These are phyloP conservation scores for Cryptotis parvus DNA, from an alignment of 2,113 vertebrate genomes.

Conservation along the genomic window DNA sequence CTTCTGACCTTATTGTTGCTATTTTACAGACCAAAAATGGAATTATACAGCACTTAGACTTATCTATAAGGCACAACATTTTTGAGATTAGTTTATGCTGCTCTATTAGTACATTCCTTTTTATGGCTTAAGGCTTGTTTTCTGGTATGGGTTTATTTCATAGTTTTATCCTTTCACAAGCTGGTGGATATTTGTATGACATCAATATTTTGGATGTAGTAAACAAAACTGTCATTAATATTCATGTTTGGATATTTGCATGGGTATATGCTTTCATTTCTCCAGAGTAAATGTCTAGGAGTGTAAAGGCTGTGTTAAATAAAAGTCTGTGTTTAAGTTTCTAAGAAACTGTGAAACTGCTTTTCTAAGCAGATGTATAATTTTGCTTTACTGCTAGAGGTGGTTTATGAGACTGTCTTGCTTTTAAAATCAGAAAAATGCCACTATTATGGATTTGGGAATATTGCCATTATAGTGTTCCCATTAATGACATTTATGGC, in stretches of 20 bases:
- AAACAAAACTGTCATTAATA: slow-evolving; percentile 9
- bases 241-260: background rate
- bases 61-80: background rate
- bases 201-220: background rate
- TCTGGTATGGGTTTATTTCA: background rate
- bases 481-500: background rate
- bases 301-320: background rate
- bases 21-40: background rate
- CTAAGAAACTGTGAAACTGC: background rate
- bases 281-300: background rate
- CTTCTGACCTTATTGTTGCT: background rate
- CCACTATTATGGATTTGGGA: background rate
- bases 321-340: background rate
- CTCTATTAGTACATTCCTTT: too few species aligned
- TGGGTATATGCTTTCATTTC: background rate
- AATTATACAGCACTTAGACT: background rate
- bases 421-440: background rate
- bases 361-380: background rate
- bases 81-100: too few species aligned
- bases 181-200: background rate
- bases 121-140: background rate
- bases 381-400: background rate
- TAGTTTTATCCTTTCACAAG: background rate
- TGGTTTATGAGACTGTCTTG: background rate
- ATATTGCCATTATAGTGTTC: background rate